phyloP scores from a whole-genome alignment of 2,113 vertebrate genomes.

The Alligator sinensis region DNA sequence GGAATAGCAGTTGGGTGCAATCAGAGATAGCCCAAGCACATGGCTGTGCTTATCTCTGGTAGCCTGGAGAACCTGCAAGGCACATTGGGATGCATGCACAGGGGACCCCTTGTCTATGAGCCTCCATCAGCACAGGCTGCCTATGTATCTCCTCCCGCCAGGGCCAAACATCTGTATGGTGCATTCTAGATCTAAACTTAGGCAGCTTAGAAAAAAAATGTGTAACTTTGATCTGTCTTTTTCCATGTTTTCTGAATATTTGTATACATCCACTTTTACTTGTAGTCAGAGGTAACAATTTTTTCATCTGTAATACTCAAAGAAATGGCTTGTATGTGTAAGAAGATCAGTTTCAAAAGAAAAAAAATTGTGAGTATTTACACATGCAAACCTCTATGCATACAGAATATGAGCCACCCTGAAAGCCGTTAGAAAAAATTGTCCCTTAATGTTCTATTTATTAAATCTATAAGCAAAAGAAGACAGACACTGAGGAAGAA shows the following conservation, averaged over 20 bases:
- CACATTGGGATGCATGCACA: no score
- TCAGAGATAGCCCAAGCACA: no score
- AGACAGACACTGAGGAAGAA: not conserved
- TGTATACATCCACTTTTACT: not conserved
- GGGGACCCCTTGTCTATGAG: no score
- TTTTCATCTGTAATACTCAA: not conserved
- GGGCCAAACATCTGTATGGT: no score
- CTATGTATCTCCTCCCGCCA: no score
- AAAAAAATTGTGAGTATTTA: not conserved
- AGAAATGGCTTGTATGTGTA: not conserved
- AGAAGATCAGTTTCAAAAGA: not conserved
- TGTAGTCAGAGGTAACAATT: not conserved
- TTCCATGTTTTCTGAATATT: not conserved
- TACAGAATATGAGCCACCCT: not conserved
- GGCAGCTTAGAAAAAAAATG: no score
- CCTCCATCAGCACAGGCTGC: no score
- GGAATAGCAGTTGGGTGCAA: no score
- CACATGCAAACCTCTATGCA: not conserved
- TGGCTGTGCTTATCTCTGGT: no score
- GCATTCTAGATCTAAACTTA: no score
- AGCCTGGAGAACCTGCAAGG: no score
- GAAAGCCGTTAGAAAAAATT: not conserved
- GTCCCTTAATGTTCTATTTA: conserved; percentile 12
- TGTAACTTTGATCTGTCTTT: no score
- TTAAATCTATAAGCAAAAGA: not conserved